These are phyloP conservation scores for Augochlora pura DNA, from an alignment of 1,140 invertebrate genomes.

Conservation along the genomic window DNA sequence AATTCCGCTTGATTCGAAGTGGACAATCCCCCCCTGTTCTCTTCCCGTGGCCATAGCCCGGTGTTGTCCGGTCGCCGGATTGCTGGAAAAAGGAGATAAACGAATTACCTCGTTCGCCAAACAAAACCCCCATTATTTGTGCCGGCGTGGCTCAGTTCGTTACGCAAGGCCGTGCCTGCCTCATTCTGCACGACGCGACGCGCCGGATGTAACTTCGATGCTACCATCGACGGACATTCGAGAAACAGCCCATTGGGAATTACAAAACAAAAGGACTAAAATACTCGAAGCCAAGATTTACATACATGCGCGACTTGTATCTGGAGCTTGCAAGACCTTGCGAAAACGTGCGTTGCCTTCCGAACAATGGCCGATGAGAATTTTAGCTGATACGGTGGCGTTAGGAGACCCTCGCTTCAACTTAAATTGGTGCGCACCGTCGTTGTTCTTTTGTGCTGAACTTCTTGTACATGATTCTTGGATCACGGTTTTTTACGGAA, in stretches of 20 bases:
- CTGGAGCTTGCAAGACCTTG: no score
- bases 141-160: constrained; percentile 61
- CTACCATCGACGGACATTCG: constrained; percentile 17
- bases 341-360: no score
- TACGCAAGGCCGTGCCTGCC: constrained; percentile 60
- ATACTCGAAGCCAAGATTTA: background rate
- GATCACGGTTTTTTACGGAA: no score
- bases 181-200: constrained; percentile 43
- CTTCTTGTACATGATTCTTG: no score
- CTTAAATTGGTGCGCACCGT: no score
- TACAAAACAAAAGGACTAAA: background rate
- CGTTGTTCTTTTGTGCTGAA: no score
- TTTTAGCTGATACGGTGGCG: no score
- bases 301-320: no score
- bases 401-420: no score
- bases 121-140: constrained; percentile 66
- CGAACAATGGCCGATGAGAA: no score
- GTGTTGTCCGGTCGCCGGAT: constrained; percentile 45
- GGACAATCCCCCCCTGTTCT: constrained; percentile 29
- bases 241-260: constrained; percentile 15
- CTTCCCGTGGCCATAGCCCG: constrained; percentile 18
- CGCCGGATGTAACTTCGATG: constrained; percentile 24
- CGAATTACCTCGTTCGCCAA: constrained; percentile 62
- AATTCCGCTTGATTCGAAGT: constrained; percentile 61
- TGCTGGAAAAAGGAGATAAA: constrained; percentile 66